Percentiles rank a stretch among this genome's conserved stretches.
Evolutionary conservation across 1,140 invertebrate species (phyloP).

Genomic region (Formica selysi): DNA sequence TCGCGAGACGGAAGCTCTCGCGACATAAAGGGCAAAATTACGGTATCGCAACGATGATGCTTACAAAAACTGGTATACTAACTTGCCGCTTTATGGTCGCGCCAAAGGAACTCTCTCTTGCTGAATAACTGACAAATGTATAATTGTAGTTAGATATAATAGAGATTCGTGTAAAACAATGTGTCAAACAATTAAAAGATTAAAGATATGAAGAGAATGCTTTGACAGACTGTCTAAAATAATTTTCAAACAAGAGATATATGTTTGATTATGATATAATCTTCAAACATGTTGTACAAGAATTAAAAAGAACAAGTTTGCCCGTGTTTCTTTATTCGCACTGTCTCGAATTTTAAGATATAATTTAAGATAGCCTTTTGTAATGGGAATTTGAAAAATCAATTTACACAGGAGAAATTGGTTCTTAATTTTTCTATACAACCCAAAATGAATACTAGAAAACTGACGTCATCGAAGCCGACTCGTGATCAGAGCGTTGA

Average conservation of each 20-base stretch:
- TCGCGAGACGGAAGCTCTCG: slow-evolving; percentile 57
- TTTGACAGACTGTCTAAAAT: neutral
- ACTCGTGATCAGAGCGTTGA: slow-evolving; percentile 45
- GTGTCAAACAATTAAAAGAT: slow-evolving; percentile 29
- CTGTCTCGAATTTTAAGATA: neutral
- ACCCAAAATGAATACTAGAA: slow-evolving; percentile 7
- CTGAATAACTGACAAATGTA: slow-evolving; percentile 16
- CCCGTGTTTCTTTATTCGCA: neutral
- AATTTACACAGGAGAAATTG: neutral
- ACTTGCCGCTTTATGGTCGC: slow-evolving; percentile 33
- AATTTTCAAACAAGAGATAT: neutral
- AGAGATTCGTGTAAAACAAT: slow-evolving; percentile 21
- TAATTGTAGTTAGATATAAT: slow-evolving; percentile 36
- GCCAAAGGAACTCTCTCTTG: slow-evolving; percentile 13
- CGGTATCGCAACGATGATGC: slow-evolving; percentile 37
- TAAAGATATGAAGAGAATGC: neutral
- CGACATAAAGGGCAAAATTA: slow-evolving; percentile 45
- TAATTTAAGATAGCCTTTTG: neutral
- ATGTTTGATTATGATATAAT: neutral
- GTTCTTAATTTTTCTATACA: slow-evolving; percentile 46
- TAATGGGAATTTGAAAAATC: neutral
- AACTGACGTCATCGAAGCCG: slow-evolving; percentile 54
- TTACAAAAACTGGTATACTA: slow-evolving; percentile 51
- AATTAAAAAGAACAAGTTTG: neutral
- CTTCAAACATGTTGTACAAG: neutral